These are phyloP conservation scores for Rhombomys opimus DNA, from an alignment of 2,113 vertebrate genomes.

Conservation along the genomic window DNA sequence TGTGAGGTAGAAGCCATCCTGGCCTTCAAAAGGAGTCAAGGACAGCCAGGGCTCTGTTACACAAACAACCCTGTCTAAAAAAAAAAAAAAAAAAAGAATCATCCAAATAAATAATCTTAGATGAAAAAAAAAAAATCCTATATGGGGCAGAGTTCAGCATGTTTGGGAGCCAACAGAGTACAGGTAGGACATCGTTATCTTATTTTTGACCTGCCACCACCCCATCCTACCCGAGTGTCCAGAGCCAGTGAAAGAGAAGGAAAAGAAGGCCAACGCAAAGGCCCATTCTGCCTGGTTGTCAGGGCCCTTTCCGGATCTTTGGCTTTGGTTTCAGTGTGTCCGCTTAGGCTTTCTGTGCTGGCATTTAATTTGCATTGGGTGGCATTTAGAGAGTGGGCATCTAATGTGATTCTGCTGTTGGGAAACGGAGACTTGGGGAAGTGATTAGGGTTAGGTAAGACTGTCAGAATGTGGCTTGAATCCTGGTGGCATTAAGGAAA, in stretches of 20 bases:
- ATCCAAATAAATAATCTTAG: not conserved
- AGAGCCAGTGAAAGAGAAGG: not conserved
- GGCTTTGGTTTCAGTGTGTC: not conserved
- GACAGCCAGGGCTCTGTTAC: not conserved
- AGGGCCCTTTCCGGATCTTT: not conserved
- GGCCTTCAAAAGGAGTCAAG: not conserved
- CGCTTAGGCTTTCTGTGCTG: not conserved
- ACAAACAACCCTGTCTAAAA: not conserved
- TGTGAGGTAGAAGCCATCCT: not conserved
- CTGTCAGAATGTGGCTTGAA: not conserved
- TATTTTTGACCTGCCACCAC: fast-evolving
- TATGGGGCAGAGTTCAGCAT: not conserved
- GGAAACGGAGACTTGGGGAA: not conserved
- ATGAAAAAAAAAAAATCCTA: not conserved
- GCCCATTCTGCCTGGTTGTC: not conserved
- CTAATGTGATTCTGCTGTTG: not conserved
- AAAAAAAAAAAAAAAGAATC: not conserved
- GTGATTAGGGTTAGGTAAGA: not conserved
- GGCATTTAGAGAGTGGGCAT: not conserved
- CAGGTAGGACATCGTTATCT: not conserved
- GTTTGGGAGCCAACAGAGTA: not conserved
- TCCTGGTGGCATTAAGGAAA: not conserved
- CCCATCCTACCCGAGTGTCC: too few species aligned
- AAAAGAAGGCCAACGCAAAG: not conserved
- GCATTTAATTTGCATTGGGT: not conserved